Evolutionary conservation across 2,797 vertebrate species (phyloP), one percentile per base, ranked within the genome.

Genomic region (Philypnodon macrostomus): DNA sequence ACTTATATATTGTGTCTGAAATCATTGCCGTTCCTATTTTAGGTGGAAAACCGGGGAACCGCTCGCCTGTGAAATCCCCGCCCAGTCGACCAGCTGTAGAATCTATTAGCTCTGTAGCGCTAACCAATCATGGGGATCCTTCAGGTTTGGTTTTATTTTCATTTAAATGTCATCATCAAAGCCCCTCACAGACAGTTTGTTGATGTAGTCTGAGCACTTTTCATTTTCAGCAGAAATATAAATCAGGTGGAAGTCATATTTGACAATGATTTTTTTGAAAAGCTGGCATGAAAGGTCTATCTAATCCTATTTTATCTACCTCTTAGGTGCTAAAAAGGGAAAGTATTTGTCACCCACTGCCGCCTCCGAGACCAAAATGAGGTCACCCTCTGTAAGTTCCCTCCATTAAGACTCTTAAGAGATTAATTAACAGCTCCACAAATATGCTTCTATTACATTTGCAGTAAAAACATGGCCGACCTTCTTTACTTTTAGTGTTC

Each of bases 261-360:
- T 79, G 77, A 85, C 74, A 80, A 78, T 80, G 67, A 50, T 39
- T 76, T 74, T n/a, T 58, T 37, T 60, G 53, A 75, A 71, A 67
- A 70, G 70, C 75, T 72, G 67, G 68, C 73, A 73, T 81, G 61
- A 84, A 85, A 81, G 65, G 49, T 77, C 48, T 37, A 73, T 80
- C 83, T 85, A 88, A 88, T 88, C 83, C 85, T 68, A 69, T 79
- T 83, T 83, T 74, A 81, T 85, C 83, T 84, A 77, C 81, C 71
- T 84, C 82, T 80, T 84, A 92, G 90, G 77, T 69, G 80, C 83
- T 75, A 84, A 83, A 84, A 86, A 83, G 67, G 87, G 74, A 85
- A 85, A 84, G 76, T 81, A 80, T 74, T 77, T 80, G 76, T 84
- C 83, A 74, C 76, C 81, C 55, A 75, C 68, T 67, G 66, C 79